Base-by-base conservation (phyloP, 2,113 vertebrate species). In the Ictalurus punctatus region DNA sequence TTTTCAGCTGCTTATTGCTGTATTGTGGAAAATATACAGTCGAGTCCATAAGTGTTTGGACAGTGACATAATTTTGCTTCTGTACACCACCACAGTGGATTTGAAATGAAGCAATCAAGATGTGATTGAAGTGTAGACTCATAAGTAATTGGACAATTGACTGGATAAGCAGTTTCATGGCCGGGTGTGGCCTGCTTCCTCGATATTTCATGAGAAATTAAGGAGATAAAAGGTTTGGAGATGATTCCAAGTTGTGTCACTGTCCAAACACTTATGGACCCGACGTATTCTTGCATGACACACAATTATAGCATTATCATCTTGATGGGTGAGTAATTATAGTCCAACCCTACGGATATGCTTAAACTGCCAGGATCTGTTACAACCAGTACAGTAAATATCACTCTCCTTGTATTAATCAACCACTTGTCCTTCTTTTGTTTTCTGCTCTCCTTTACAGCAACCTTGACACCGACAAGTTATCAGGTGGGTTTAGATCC, bases 401-500 rank as follows among this genome's bases (percentile, higher is more conserved):
- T 52, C 25, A n/a, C 5, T 8, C 25, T 52, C 19, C 21, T 44
- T 83, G 30, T 63, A 83, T 69, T 87, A 90, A 88, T 87, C 61
- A 89, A 88, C 61, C 65, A 52, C 37, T 27, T 71, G 65, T 69
- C 74, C 93, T 85, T 88, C 67, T 87, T 54, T 89, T 48, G 56
- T 73, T 87, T 76, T 89, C 79, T 89, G 14, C 63, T 87, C 7
- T 19, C n/a, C 27, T 93, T 93, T 74, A 93, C 95, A 99, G 98
- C 92, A 98, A 98, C 19, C 95, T 99, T 94, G 98, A 99, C 92
- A 99, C 97, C 0, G 98, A 97, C 92, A 98, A 97, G 85, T 92
- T 99, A 84, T 99, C 98, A 74, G 98, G 98, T 99, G 92, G 95
- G 98, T 97, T 34, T 78, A 27, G 61, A 71, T 48, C 0, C 52